Percentiles rank a stretch among this genome's conserved stretches.
Evolutionary conservation across 2,797 vertebrate species (phyloP).

Genomic region (Pseudocheirus occidentalis): DNA sequence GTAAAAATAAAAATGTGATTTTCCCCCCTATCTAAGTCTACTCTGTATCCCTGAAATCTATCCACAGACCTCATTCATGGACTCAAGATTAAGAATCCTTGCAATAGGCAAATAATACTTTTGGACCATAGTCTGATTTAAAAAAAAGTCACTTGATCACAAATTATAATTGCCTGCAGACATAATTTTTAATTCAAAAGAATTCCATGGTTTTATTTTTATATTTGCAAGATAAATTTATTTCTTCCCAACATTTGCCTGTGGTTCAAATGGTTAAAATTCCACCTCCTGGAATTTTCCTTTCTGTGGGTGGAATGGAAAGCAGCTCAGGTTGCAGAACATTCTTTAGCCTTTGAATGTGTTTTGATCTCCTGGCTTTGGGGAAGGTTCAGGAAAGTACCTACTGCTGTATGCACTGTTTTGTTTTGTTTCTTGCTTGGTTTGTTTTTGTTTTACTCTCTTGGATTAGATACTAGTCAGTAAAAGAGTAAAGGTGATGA

Average conservation of each 20-base stretch:
- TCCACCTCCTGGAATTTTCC: constrained; percentile 33
- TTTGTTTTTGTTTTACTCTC: not conserved
- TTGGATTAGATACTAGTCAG: constrained; percentile 74
- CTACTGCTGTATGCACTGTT: constrained; percentile 47
- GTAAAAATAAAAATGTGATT: not conserved
- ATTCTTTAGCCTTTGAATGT: constrained; percentile 4
- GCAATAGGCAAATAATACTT: not conserved
- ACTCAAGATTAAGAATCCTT: not conserved
- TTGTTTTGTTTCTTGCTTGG: no score
- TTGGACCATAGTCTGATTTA: not conserved
- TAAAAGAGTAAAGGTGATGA: constrained; percentile 77
- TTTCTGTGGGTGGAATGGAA: constrained; percentile 31
- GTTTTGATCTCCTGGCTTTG: constrained; percentile 34
- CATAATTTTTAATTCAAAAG: constrained; percentile 46
- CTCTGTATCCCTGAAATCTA: not conserved
- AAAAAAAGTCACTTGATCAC: not conserved
- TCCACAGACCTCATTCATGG: not conserved
- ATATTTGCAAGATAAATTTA: not conserved
- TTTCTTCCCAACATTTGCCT: constrained; percentile 43
- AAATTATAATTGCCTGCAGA: not conserved
- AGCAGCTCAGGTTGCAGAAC: constrained; percentile 17
- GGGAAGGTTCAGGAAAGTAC: constrained; percentile 1
- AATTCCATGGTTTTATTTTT: constrained; percentile 34
- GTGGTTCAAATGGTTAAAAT: constrained; percentile 29
- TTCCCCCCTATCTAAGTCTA: not conserved